Conservation (phyloP, 2,888 invertebrate species). For the Epicampocera succincta region DNA sequence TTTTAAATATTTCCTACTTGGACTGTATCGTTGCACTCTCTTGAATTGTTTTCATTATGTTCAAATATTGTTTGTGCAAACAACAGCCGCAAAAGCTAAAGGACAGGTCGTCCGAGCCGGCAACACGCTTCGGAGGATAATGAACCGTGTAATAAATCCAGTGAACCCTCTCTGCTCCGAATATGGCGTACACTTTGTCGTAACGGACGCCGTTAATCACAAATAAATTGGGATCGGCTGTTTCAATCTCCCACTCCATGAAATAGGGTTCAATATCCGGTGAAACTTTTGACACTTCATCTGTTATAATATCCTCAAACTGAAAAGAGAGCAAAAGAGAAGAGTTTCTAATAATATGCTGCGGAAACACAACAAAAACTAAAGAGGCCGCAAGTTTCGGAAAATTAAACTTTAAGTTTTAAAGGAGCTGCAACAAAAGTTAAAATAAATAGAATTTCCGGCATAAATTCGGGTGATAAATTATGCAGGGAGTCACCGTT, state of each 20-base stretch:
- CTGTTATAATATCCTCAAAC: no score
- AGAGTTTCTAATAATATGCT: no score
- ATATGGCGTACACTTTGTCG: neutral
- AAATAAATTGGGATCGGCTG: neutral
- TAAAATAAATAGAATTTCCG: no score
- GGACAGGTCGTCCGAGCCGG: neutral
- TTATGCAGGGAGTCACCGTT: no score
- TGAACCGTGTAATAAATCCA: neutral
- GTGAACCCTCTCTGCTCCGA: neutral
- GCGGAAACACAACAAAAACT: no score
- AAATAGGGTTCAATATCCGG: neutral
- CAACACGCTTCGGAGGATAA: no score
- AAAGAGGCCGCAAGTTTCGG: no score
- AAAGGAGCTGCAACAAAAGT: no score
- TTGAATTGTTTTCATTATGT: neutral
- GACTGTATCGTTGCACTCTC: neutral
- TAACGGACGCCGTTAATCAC: neutral
- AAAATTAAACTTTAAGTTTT: no score
- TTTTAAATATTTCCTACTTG: no score
- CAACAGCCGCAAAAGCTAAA: conserved; percentile 1
- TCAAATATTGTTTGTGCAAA: neutral
- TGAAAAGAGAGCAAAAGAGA: no score
- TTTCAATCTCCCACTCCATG: neutral
- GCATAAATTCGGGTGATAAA: no score
- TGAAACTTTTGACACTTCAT: neutral